phyloP scores from a whole-genome alignment of 1,140 invertebrate species.

The Sarcophaga bullata region DNA sequence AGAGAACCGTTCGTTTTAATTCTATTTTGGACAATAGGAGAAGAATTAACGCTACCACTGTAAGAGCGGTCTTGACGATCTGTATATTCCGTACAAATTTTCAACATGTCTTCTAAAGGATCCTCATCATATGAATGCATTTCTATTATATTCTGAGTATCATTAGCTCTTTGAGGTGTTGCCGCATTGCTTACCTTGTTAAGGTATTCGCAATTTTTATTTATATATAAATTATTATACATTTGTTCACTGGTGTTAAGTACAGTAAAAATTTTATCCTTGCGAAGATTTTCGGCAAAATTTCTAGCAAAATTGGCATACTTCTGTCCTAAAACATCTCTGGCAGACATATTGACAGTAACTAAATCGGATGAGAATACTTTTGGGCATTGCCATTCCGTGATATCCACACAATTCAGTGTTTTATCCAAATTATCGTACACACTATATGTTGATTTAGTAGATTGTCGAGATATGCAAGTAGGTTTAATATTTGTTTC shows the following conservation, averaged over 20 bases:
- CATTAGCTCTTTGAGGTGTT: constrained; percentile 73
- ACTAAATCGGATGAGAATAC: constrained; percentile 80
- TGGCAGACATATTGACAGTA: constrained; percentile 81
- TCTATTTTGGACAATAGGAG: constrained; percentile 71
- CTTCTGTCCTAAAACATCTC: constrained; percentile 76
- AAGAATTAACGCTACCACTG: constrained; percentile 56
- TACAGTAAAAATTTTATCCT: constrained; percentile 59
- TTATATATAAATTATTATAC: constrained; percentile 11
- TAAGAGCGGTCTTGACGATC: constrained; percentile 73
- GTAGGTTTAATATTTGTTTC: constrained; percentile 54
- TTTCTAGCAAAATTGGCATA: constrained; percentile 70
- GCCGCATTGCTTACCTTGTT: constrained; percentile 57
- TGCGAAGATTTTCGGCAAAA: constrained; percentile 63
- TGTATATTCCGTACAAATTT: constrained; percentile 89
- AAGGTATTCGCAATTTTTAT: constrained; percentile 47
- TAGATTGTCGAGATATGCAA: neutral
- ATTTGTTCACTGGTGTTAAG: constrained; percentile 52
- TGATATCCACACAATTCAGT: constrained; percentile 59
- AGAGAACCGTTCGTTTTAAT: constrained; percentile 90
- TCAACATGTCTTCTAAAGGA: constrained; percentile 88
- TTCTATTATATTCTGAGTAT: constrained; percentile 39
- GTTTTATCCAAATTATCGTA: constrained; percentile 26
- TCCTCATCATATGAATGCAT: constrained; percentile 67
- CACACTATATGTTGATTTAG: neutral
- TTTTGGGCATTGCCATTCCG: constrained; percentile 73